Evolutionary conservation across 1,140 invertebrate genomes (phyloP).

Genomic region (Lethocerus indicus): DNA sequence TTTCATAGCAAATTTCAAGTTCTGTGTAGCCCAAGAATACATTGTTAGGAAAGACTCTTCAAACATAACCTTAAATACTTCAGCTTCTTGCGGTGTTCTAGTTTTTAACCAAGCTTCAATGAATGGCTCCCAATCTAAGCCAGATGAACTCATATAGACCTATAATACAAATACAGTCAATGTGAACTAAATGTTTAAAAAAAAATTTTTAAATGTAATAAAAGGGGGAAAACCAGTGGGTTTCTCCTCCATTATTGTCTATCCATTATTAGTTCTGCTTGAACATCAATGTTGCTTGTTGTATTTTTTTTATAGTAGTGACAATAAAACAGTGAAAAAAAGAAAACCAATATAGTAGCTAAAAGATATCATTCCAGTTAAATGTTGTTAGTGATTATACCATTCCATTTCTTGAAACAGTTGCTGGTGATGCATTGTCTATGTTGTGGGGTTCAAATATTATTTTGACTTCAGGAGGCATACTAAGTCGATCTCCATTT

Average conservation of each 20-base stretch:
- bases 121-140: slow-evolving; percentile 76
- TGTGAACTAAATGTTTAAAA: not conserved
- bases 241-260: too few relatives aligned
- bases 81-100: slow-evolving; percentile 47
- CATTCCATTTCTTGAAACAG: slow-evolving; percentile 91
- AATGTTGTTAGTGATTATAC: too few relatives aligned
- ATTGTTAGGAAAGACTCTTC: slow-evolving; percentile 58
- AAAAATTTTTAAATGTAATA: too few relatives aligned
- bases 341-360: too few relatives aligned
- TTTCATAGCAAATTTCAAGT: slow-evolving; percentile 63
- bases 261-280: too few relatives aligned
- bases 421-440: slow-evolving; percentile 90
- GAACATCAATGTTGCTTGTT: too few relatives aligned
- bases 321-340: too few relatives aligned
- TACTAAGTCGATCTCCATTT: slow-evolving; percentile 82
- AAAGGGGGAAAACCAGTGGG: too few relatives aligned
- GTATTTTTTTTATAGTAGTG: too few relatives aligned
- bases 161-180: slow-evolving; percentile 8
- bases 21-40: slow-evolving; percentile 71
- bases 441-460: slow-evolving; percentile 95
- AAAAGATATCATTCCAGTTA: too few relatives aligned
- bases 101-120: slow-evolving; percentile 69
- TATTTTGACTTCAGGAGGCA: slow-evolving; percentile 85
- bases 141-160: slow-evolving; percentile 92
- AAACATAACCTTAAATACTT: slow-evolving; percentile 61